A percentile compares a stretch with the other conserved stretches of the same genome.
phyloP scores from a whole-genome alignment of 2,888 invertebrate species.

The Lochmaea crataegi region DNA sequence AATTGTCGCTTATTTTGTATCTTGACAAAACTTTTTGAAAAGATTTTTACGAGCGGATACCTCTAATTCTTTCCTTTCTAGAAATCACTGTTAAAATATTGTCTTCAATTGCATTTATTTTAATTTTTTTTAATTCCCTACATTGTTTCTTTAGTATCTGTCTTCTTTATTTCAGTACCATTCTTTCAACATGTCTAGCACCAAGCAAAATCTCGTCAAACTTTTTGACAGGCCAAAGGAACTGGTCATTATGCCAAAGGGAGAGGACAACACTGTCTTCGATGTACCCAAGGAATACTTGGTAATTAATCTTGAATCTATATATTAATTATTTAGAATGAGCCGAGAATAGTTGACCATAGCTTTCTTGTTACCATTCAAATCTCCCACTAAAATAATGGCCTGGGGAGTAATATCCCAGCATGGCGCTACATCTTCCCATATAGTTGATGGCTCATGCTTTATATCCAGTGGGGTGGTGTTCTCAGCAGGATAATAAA shows the following conservation, averaged over 20 bases:
- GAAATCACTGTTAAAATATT: too few species aligned
- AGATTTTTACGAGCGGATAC: too few species aligned
- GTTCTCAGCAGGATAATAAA: too few species aligned
- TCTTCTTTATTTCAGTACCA: background rate
- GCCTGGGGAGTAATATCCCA: too few species aligned
- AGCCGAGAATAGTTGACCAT: background rate
- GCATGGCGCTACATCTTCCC: too few species aligned
- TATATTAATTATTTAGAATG: background rate
- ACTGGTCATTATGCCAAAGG: conserved; percentile 82
- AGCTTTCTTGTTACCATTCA: background rate
- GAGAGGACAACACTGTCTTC: conserved; percentile 72
- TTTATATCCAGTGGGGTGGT: too few species aligned
- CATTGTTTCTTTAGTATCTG: background rate
- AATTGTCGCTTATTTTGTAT: too few species aligned
- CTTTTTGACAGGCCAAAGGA: conserved; percentile 82
- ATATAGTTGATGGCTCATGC: too few species aligned
- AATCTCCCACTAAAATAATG: background rate
- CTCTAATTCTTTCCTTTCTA: too few species aligned
- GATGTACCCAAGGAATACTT: conserved; percentile 66
- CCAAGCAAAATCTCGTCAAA: conserved; percentile 70
- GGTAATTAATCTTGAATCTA: conserved; percentile 10
- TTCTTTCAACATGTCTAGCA: conserved; percentile 29
- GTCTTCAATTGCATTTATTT: too few species aligned
- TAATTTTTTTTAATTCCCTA: too few species aligned
- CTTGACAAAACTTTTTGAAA: too few species aligned